Percentiles rank a stretch among this genome's conserved stretches.
Evolutionary conservation across 2,888 invertebrate species (phyloP).

Genomic region (Aleiodes alternator): DNA sequence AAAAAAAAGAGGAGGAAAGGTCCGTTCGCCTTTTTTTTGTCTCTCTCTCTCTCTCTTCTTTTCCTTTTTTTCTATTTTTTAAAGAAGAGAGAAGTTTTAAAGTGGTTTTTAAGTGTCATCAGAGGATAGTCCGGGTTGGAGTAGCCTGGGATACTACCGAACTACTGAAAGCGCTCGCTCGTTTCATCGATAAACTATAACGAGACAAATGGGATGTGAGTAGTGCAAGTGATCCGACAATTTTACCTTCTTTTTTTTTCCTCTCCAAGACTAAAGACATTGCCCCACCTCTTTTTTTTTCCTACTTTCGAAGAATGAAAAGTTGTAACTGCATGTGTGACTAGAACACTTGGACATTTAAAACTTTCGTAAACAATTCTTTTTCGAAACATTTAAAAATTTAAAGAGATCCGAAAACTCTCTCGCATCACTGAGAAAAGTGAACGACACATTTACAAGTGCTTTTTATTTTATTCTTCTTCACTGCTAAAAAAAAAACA

Average conservation of each 20-base stretch:
- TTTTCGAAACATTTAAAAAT: neutral
- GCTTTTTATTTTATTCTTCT: neutral
- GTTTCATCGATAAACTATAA: conserved; percentile 71
- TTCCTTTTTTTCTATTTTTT: neutral
- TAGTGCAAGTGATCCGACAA: conserved; percentile 41
- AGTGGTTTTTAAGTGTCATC: conserved; percentile 72
- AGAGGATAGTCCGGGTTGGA: conserved; percentile 58
- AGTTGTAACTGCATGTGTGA: conserved; percentile 59
- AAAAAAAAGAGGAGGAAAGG: neutral
- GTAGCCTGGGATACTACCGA: conserved; percentile 40
- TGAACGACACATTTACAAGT: conserved; percentile 6
- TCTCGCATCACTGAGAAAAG: conserved; percentile 31
- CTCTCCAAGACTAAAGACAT: conserved; percentile 1
- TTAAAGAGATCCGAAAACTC: conserved; percentile 23
- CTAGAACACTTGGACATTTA: conserved; percentile 22
- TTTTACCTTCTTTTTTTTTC: conserved; percentile 31
- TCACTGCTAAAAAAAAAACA: neutral
- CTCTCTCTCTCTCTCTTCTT: too few relatives aligned
- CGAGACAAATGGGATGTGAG: conserved; percentile 71
- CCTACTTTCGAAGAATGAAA: conserved; percentile 41
- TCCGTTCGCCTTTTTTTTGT: too few relatives aligned
- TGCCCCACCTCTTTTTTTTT: too few relatives aligned
- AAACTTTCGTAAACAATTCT: neutral
- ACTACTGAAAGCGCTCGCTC: conserved; percentile 49
- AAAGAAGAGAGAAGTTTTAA: conserved; percentile 60